A percentile compares a stretch with the other conserved stretches of the same genome.
These are phyloP conservation scores for Papilio xuthus DNA, from an alignment of 1,140 invertebrate genomes.

Conservation along the genomic window DNA sequence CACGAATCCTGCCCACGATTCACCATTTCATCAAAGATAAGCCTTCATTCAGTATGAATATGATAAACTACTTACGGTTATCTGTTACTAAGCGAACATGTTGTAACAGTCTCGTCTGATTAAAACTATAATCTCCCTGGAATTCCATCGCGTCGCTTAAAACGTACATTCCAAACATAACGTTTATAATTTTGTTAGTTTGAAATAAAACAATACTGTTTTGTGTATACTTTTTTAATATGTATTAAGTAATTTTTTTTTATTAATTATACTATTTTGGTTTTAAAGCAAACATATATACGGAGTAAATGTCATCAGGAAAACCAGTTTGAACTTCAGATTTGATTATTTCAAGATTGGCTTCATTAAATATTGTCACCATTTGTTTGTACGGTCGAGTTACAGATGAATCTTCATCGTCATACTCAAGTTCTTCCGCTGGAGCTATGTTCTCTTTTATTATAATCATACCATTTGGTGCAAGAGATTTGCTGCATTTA, in stretches of 20 bases:
- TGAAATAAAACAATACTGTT: background rate
- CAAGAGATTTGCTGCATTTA: slow-evolving; percentile 87
- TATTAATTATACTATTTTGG: slow-evolving; percentile 58
- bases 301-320: slow-evolving; percentile 94
- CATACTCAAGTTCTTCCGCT: slow-evolving; percentile 86
- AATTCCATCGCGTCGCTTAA: background rate
- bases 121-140: slow-evolving; percentile 22
- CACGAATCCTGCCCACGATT: slow-evolving; percentile 72
- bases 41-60: slow-evolving; percentile 43
- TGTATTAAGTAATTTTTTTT: background rate
- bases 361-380: slow-evolving; percentile 85
- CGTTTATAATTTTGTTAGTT: background rate
- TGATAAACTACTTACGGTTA: slow-evolving; percentile 42
- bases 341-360: slow-evolving; percentile 88
- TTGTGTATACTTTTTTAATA: background rate
- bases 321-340: slow-evolving; percentile 92
- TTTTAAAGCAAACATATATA: slow-evolving; percentile 94
- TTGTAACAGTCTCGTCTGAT: slow-evolving; percentile 28
- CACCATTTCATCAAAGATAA: slow-evolving; percentile 65
- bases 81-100: slow-evolving; percentile 35
- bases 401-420: slow-evolving; percentile 95
- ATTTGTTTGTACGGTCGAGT: slow-evolving; percentile 87
- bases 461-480: slow-evolving; percentile 90
- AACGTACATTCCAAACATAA: background rate
- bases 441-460: slow-evolving; percentile 97